These are phyloP conservation scores for Grammomys surdaster DNA, from an alignment of 2,113 vertebrate species.

Conservation along the genomic window DNA sequence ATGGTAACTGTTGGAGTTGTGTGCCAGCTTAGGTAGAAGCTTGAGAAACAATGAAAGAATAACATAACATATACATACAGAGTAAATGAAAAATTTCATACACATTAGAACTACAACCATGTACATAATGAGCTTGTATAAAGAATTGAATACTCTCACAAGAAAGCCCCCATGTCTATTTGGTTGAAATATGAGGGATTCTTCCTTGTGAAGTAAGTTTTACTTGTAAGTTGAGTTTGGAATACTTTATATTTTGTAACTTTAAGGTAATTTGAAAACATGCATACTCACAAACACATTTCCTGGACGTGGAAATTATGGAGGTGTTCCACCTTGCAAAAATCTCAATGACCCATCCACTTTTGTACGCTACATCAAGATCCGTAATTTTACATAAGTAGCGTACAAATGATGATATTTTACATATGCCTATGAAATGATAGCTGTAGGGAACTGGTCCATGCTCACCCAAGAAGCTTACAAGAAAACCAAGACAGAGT, in stretches of 20 bases:
- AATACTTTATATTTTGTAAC: slow-evolving; percentile 15
- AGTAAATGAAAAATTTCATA: background rate
- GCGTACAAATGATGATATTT: background rate
- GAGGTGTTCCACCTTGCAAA: background rate
- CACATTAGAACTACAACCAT: background rate
- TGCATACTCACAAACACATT: background rate
- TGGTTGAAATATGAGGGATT: background rate
- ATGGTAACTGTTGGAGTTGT: background rate
- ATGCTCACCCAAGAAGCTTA: background rate
- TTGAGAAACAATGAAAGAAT: background rate
- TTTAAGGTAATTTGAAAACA: background rate
- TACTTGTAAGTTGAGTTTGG: background rate
- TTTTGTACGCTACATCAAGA: background rate
- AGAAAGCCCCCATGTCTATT: background rate
- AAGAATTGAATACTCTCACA: background rate
- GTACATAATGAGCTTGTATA: background rate
- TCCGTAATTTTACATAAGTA: slow-evolving; percentile 24
- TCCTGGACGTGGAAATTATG: background rate
- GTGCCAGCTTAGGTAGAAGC: background rate
- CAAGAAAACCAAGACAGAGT: background rate
- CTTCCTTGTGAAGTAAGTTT: background rate
- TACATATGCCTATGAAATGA: background rate
- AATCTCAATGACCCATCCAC: background rate
- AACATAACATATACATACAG: background rate
- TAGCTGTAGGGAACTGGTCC: background rate